Conservation (phyloP, 2,888 invertebrate genomes). For the Byasa hedistus region DNA sequence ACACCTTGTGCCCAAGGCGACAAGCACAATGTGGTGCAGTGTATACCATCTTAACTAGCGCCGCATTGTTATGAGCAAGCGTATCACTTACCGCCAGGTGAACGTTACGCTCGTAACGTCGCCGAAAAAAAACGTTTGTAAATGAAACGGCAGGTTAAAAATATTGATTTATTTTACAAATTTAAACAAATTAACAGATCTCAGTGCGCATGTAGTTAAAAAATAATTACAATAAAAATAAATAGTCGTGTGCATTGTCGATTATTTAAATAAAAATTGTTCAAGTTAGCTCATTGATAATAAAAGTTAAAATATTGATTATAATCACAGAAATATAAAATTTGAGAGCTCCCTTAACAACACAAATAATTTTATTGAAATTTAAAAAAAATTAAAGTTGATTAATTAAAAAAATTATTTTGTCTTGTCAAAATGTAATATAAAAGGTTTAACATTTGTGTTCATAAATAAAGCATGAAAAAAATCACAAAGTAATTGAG, state of each 20-base stretch:
- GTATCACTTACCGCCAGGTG: no score
- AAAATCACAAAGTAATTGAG: background rate
- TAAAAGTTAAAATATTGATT: constrained; percentile 59
- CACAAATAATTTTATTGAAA: constrained; percentile 30
- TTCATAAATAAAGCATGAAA: no score
- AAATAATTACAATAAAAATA: constrained; percentile 70
- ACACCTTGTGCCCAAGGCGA: no score
- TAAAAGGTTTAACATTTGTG: no score
- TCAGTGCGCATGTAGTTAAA: constrained; percentile 73
- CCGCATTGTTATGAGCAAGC: no score
- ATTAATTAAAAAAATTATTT: no score
- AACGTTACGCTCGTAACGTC: no score
- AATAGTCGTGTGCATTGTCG: constrained; percentile 70
- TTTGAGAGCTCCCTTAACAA: constrained; percentile 63
- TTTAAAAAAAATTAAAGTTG: constrained; percentile 20
- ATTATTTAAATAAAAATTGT: constrained; percentile 61
- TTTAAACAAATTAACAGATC: constrained; percentile 78
- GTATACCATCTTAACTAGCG: no score
- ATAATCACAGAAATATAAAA: constrained; percentile 71
- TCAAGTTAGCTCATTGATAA: constrained; percentile 65
- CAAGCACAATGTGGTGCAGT: no score
- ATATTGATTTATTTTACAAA: constrained; percentile 42
- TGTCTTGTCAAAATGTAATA: no score
- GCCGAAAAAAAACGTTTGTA: no score
- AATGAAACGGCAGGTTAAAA: constrained; percentile 22